Base-by-base conservation (phyloP, 2,113 vertebrate species). In the Rissa tridactyla region DNA sequence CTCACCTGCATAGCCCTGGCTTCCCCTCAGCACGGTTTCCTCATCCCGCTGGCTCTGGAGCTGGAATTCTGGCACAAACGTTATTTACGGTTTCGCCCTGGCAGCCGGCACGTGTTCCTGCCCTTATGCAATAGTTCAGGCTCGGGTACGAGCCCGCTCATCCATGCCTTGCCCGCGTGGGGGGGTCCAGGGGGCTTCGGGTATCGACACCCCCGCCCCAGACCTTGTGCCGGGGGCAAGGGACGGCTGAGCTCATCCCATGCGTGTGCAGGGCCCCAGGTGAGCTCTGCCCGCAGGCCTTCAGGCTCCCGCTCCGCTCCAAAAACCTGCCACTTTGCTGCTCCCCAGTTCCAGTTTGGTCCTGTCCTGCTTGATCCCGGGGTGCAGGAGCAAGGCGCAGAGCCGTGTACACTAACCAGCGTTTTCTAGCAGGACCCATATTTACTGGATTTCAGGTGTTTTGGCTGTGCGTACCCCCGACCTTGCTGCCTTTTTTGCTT, bases 161-260 rank as follows among this genome's bases (percentile, higher is more conserved):
- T 15, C 82, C 72, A 15, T 66, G 40, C 81, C 13, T n/a, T 73
- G 34, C 42, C 42, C 3, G 2, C 0, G 0, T 1, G 1, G n/a
- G 14, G 23, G 36, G 11, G 36, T 36, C n/a, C 23, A 12, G 46
- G 36, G 47, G 52, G 25, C 44, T 75, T 82, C 2, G 1, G 15
- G 15, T 52, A 30, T n/a, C 0, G 0, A 38, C 6, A 13, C 2
- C 17, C 10, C 13, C 4, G 2, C 17, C 42, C 22, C 47, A 29
- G 65, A 27, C 4, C 32, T 46, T 65, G 36, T 30, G 25, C 77
- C 3, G 9, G 32, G 25, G 21, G 6, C 20, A 84, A 80, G 17
- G 36, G 40, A 13, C 2, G 1, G 42, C 76, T 47, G 61, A 83
- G 32, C 38, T 80, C 49, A 47, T n/a, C 42, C 34, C 27, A 4